A percentile compares a stretch with the other conserved stretches of the same genome.
phyloP scores from a whole-genome alignment of 2,113 vertebrate genomes.

The Burhinus oedicnemus region DNA sequence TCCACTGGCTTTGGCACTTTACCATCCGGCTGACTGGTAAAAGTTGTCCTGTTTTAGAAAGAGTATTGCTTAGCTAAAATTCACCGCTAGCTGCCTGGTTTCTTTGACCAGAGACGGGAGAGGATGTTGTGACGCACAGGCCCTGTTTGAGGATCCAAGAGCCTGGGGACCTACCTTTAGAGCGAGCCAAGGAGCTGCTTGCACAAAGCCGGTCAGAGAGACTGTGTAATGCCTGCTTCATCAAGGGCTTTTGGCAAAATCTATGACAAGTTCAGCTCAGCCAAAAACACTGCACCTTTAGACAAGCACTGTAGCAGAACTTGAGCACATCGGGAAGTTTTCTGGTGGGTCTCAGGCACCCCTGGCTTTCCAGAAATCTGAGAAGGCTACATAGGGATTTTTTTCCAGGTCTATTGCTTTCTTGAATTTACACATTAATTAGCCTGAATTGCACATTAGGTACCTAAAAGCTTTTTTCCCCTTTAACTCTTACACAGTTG shows the following conservation, averaged over 20 bases:
- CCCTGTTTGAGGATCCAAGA: not conserved
- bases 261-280: constrained; percentile 28
- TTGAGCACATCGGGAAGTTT: not conserved
- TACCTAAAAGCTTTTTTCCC: not conserved
- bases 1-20: not conserved
- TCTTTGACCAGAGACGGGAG: not conserved
- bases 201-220: constrained; percentile 21
- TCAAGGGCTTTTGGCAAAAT: constrained; percentile 48
- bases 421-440: not conserved
- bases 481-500: not conserved
- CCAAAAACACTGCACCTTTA: constrained; percentile 10
- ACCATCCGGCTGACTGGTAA: not conserved
- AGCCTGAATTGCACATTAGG: not conserved
- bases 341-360: not conserved
- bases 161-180: not conserved
- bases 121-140: not conserved
- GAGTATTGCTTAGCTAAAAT: not conserved
- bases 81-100: not conserved
- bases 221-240: constrained; percentile 50
- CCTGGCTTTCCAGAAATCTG: not conserved
- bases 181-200: not conserved
- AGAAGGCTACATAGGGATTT: not conserved
- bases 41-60: not conserved
- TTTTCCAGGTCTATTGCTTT: not conserved
- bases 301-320: not conserved